phyloP scores from a whole-genome alignment of 1,140 invertebrate species.

The Bursaphelenchus mucronatus region DNA sequence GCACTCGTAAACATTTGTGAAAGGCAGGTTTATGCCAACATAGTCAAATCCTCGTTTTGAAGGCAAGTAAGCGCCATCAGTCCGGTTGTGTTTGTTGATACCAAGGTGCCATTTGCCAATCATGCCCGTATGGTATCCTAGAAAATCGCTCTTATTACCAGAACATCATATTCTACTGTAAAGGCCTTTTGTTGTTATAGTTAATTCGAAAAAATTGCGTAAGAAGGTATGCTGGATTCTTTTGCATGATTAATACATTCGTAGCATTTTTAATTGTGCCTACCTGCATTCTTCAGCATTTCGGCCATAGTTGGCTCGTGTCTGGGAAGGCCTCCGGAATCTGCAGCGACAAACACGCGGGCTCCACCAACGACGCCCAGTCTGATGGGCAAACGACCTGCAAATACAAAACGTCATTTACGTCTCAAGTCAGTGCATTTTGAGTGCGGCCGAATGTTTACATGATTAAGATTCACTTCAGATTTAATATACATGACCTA shows the following conservation, averaged over 20 bases:
- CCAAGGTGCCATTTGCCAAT: conserved; percentile 59
- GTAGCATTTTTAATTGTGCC: background rate
- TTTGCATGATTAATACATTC: background rate
- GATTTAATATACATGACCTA: too few relatives aligned
- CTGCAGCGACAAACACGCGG: conserved; percentile 40
- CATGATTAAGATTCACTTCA: too few relatives aligned
- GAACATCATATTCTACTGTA: background rate
- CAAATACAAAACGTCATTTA: background rate
- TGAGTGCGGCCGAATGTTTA: too few relatives aligned
- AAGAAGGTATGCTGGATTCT: too few relatives aligned
- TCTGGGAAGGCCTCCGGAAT: conserved; percentile 45
- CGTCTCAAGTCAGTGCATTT: background rate
- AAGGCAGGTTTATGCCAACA: conserved; percentile 53
- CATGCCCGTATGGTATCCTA: conserved; percentile 50
- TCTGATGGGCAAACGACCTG: conserved; percentile 47
- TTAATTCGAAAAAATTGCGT: background rate
- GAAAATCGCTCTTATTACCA: conserved; percentile 12
- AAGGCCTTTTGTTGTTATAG: background rate
- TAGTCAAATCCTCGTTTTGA: conserved; percentile 49
- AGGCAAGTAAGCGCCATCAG: conserved; percentile 52
- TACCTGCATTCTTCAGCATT: conserved; percentile 41
- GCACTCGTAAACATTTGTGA: conserved; percentile 59
- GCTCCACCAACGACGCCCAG: conserved; percentile 42
- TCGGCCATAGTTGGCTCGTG: conserved; percentile 49
- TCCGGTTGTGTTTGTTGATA: conserved; percentile 52